Conservation (phyloP, 2,888 invertebrate genomes). For the Eupithecia vulgata region DNA sequence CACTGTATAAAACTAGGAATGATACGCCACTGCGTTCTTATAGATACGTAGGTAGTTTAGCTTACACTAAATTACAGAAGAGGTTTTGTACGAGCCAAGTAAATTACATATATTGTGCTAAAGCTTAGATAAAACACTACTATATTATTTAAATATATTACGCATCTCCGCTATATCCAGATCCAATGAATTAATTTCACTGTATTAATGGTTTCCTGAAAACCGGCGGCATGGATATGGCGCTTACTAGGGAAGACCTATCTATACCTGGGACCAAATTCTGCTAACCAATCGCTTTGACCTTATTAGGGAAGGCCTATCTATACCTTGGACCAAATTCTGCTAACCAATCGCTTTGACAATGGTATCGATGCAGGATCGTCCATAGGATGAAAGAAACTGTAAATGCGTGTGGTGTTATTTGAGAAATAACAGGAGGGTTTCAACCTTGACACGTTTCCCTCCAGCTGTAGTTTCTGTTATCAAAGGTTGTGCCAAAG, state of each 20-base stretch:
- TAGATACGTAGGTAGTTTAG: conserved; percentile 42
- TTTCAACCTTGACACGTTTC: too few species aligned
- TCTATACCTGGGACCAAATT: neutral
- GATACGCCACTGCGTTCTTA: conserved; percentile 47
- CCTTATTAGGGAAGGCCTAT: neutral
- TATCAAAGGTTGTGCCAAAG: too few species aligned
- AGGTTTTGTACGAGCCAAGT: conserved; percentile 34
- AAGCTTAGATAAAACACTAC: conserved; percentile 28
- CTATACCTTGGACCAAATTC: neutral
- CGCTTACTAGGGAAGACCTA: neutral
- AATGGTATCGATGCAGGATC: too few species aligned
- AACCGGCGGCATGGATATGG: neutral
- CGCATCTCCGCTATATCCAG: conserved; percentile 2
- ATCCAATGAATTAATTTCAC: neutral
- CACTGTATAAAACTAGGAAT: conserved; percentile 51
- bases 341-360: too few species aligned
- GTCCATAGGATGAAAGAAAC: too few species aligned
- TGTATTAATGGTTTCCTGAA: neutral
- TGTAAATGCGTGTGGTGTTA: too few species aligned
- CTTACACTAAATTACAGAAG: conserved; percentile 32
- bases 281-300: too few species aligned
- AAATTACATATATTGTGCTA: conserved; percentile 37
- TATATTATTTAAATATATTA: conserved; percentile 34
- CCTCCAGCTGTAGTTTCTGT: too few species aligned
- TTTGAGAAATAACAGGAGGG: too few species aligned